Percentiles rank a stretch among this genome's conserved stretches.
Conservation (phyloP, 2,888 invertebrate genomes). For the Sicus ferrugineus region DNA sequence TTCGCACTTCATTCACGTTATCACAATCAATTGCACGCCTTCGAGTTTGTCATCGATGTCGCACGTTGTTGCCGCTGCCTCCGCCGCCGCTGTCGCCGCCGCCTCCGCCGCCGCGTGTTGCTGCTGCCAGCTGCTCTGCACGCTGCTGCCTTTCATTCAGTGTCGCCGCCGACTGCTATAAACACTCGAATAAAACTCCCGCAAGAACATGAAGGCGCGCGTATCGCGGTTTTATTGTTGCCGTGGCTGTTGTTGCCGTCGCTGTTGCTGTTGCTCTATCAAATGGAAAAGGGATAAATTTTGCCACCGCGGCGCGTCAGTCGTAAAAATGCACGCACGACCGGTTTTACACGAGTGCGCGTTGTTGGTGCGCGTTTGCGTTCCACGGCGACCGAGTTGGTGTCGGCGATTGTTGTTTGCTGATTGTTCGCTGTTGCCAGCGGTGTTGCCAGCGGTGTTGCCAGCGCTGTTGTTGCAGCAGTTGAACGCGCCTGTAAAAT, state of each 20-base stretch:
- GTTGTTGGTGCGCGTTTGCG: background rate
- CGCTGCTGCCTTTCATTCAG: background rate
- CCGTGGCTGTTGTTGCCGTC: background rate
- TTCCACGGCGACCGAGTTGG: background rate
- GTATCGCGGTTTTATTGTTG: background rate
- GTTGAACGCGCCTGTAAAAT: background rate
- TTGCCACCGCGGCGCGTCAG: background rate
- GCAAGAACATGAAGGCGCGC: constrained; percentile 30
- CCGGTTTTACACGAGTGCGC: constrained; percentile 19
- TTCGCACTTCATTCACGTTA: constrained; percentile 23
- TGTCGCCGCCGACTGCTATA: constrained; percentile 14
- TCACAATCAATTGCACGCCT: constrained; percentile 16
- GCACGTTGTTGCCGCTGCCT: background rate
- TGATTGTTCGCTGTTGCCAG: background rate
- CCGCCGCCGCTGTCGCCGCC: too few species aligned
- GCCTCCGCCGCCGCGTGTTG: background rate
- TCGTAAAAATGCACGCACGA: background rate
- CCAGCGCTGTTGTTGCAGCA: background rate
- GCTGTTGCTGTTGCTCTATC: background rate
- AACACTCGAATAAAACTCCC: constrained; percentile 41
- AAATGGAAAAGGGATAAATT: constrained; percentile 1
- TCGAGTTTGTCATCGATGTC: background rate
- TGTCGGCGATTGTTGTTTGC: background rate
- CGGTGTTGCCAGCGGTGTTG: background rate
- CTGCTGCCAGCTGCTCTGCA: background rate